A percentile compares a stretch with the other conserved stretches of the same genome.
phyloP scores from a whole-genome alignment of 2,888 invertebrate species.

The Drosophila mayaguana region DNA sequence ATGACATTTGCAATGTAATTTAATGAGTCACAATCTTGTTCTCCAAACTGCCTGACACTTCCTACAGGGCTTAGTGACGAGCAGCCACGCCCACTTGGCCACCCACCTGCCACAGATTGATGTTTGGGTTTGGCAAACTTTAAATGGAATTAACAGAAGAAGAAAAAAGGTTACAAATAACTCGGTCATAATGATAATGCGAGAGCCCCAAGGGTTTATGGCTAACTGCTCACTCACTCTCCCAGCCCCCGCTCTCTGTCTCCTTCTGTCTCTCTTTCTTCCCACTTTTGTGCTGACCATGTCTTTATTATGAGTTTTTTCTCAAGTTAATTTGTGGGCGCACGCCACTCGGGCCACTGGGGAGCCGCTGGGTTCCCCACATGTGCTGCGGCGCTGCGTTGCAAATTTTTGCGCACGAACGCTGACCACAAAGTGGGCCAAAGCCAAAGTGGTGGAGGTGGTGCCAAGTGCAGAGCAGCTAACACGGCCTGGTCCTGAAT shows the following conservation, averaged over 20 bases:
- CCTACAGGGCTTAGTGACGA: slow-evolving; percentile 35
- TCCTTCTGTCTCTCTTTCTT: too few species aligned
- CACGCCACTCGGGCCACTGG: slow-evolving; percentile 54
- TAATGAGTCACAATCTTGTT: slow-evolving; percentile 80
- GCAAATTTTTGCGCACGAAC: slow-evolving; percentile 80
- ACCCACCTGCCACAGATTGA: slow-evolving; percentile 64
- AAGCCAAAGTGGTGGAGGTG: slow-evolving; percentile 45
- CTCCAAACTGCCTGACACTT: slow-evolving; percentile 79
- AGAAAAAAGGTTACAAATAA: slow-evolving; percentile 53
- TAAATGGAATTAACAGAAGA: slow-evolving; percentile 65
- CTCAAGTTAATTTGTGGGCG: slow-evolving; percentile 71
- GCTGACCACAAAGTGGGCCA: slow-evolving; percentile 55
- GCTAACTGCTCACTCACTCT: background rate
- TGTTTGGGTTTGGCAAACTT: slow-evolving; percentile 69
- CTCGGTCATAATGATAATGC: slow-evolving; percentile 52
- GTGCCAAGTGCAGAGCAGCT: slow-evolving; percentile 2
- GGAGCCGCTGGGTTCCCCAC: slow-evolving; percentile 15
- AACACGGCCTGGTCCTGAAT: slow-evolving; percentile 64
- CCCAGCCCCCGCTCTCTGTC: background rate
- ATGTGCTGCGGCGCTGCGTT: slow-evolving; percentile 45
- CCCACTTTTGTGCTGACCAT: slow-evolving; percentile 71
- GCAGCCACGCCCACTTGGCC: background rate
- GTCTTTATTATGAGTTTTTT: slow-evolving; percentile 71
- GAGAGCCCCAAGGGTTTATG: slow-evolving; percentile 16
- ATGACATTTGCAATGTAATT: slow-evolving; percentile 82